Conservation (phyloP, 2,113 vertebrate genomes). For the Sterrhoptilus dennistouni region DNA sequence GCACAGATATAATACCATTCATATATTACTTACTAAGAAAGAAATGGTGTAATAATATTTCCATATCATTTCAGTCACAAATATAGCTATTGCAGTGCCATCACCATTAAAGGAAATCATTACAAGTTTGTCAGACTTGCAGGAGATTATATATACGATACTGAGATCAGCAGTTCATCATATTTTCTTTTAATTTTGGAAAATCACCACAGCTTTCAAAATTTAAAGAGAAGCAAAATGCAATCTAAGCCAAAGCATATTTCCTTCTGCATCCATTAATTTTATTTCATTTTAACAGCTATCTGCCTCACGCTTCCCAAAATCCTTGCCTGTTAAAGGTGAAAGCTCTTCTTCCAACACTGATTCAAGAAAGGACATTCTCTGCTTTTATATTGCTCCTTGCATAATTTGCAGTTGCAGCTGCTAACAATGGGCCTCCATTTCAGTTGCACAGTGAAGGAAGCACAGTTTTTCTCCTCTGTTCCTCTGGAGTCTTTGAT, state of each 20-base stretch:
- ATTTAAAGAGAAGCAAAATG: not conserved
- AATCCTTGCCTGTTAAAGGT: not conserved
- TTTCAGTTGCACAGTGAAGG: not conserved
- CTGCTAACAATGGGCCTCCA: not conserved
- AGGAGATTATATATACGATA: not conserved
- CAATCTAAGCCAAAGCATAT: not conserved
- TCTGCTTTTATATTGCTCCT: not conserved
- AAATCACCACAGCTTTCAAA: not conserved
- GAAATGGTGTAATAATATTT: not conserved
- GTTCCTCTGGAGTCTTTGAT: not conserved
- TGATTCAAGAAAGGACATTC: not conserved
- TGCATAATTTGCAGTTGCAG: not conserved
- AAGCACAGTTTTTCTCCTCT: not conserved
- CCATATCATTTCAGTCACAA: not conserved
- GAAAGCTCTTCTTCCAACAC: not conserved
- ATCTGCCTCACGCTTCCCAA: not conserved
- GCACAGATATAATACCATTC: not conserved
- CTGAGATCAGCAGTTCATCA: not conserved
- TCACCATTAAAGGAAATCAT: not conserved
- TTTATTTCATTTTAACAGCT: not conserved
- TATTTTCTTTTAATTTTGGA: not conserved
- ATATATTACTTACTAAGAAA: not conserved
- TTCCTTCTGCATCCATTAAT: conserved; percentile 8
- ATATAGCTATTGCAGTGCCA: not conserved
- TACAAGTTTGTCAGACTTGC: not conserved